Percentiles rank a stretch among this genome's conserved stretches.
Evolutionary conservation across 2,797 vertebrate genomes (phyloP).

Genomic region (Eleutherodactylus coqui): DNA sequence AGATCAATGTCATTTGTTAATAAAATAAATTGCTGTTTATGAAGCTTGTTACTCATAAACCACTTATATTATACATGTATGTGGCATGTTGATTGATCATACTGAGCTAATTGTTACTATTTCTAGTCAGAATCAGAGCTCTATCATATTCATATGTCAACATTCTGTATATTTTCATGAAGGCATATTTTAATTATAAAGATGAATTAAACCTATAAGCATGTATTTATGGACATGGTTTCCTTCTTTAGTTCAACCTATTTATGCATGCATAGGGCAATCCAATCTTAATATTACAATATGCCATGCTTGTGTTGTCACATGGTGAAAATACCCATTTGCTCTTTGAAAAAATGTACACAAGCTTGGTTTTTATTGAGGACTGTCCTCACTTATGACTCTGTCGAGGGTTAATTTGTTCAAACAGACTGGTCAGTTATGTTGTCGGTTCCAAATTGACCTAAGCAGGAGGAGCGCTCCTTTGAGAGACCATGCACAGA

Average conservation of each 20-base stretch:
- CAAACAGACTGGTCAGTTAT: too few species aligned
- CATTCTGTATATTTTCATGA: neutral
- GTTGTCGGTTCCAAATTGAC: too few species aligned
- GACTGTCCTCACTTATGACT: too few species aligned
- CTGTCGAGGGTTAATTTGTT: too few species aligned
- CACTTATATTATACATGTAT: neutral
- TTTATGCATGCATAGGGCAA: neutral
- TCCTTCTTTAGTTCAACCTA: neutral
- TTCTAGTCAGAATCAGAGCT: neutral
- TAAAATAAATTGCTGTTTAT: neutral
- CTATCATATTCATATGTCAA: neutral
- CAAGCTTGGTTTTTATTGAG: too few species aligned
- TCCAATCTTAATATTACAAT: neutral
- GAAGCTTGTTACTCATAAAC: neutral
- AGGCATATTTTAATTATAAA: neutral
- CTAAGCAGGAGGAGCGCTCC: too few species aligned
- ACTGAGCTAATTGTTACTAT: neutral
- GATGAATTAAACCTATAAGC: neutral
- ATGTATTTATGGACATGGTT: neutral
- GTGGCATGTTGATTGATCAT: neutral
- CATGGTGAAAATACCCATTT: neutral
- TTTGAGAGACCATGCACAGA: too few species aligned
- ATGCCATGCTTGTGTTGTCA: neutral
- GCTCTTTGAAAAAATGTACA: too few species aligned
- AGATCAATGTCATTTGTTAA: neutral